Conservation (phyloP, 2,113 vertebrate genomes). For the Cephalophus harveyi region DNA sequence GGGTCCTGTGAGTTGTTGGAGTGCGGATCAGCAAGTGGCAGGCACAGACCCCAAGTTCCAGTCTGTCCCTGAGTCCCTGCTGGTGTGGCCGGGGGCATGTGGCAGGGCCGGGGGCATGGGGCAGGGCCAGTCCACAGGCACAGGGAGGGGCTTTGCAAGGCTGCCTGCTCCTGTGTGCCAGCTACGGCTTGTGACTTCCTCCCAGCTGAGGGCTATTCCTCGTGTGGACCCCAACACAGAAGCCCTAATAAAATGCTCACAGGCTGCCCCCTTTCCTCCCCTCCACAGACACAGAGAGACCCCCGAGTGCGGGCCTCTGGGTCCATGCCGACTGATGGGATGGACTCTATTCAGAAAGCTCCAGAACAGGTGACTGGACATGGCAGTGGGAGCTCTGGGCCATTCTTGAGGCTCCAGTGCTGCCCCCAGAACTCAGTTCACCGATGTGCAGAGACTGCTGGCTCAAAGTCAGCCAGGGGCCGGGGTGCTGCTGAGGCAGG, state of each 20-base stretch:
- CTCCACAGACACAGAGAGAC: neutral
- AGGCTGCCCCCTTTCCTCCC: neutral
- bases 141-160: neutral
- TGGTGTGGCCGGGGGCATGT: rapidly evolving
- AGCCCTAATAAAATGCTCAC: neutral
- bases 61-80: neutral
- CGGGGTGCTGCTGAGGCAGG: neutral
- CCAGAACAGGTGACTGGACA: neutral
- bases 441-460: neutral
- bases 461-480: neutral
- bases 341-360: neutral
- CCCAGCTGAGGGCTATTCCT: neutral
- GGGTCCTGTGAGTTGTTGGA: neutral
- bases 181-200: neutral
- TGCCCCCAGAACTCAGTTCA: neutral
- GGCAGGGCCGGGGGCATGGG: rapidly evolving
- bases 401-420: neutral
- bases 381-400: neutral
- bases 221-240: neutral
- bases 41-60: neutral
- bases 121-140: neutral
- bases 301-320: neutral
- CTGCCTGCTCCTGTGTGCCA: neutral
- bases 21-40: neutral
- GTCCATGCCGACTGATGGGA: neutral